Base-by-base conservation (phyloP, 53 echinoderm and acorn worm genomes). In the Actinopyga echinites region DNA sequence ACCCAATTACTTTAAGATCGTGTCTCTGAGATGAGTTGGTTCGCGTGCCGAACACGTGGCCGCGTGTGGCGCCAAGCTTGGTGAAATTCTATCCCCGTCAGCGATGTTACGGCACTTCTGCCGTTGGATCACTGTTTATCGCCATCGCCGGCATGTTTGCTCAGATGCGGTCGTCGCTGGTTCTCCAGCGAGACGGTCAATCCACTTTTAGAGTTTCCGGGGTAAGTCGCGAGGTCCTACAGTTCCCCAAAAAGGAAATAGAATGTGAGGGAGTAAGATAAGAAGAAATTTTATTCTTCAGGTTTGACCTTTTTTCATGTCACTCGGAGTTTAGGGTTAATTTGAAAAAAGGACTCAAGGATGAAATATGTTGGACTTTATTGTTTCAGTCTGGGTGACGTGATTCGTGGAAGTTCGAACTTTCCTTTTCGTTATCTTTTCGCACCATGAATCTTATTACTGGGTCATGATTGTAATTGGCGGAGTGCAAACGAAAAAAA, bases 41-140 rank as follows among this genome's bases (percentile, higher is more conserved):
- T 68, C 71, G 71, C 71, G 71, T 71, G 71, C 71, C 71, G 20
- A 44, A 37, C 71, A 71, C 71, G 71, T 42, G 71, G 71, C 71
- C 71, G 28, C 71, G 71, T 71, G 71, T 71, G 71, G 71, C 71
- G 71, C 71, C 71, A 71, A 42, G 44, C 25, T 21, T 40, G 42
- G 44, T 71, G 71, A 71, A 71, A 71, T 71, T 71, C n/a, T 43
- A 71, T 45, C 42, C 71, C 71, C 17, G 49, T 49, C 49, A 49
- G 49, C 13, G 49, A 49, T 15, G 49, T 49, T 49, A 49, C 49
- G 15, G 49, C 17, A 49, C 49, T 49, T 49, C 15, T 49, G 49
- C 17, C 49, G 49, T 49, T 49, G 49, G 17, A 49, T 49, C 49
- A 49, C 38, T 38, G 34, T 68, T 68, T 68, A 34, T 33, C 38